Evolutionary conservation across 2,888 invertebrate genomes (phyloP).

Genomic region (Gandaritis pyraliata): DNA sequence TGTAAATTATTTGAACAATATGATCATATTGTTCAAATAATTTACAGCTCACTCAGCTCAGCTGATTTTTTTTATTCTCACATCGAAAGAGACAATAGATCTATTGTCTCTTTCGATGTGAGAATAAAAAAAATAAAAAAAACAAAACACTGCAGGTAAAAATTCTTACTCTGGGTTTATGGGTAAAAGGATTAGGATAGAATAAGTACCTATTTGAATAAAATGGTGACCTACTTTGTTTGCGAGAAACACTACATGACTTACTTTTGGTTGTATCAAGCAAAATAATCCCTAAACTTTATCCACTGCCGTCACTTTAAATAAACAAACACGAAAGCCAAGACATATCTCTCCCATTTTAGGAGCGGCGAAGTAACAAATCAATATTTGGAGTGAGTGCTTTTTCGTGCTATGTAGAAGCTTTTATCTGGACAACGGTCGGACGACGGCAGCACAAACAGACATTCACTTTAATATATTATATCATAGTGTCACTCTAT

Average conservation of each 20-base stretch:
- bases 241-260: too few species aligned
- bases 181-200: too few species aligned
- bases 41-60: too few species aligned
- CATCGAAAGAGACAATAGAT: too few species aligned
- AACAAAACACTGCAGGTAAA: too few species aligned
- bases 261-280: slow-evolving; percentile 35
- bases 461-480: slow-evolving; percentile 78
- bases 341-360: slow-evolving; percentile 75
- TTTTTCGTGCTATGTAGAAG: slow-evolving; percentile 84
- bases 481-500: slow-evolving; percentile 53
- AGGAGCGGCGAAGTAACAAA: slow-evolving; percentile 81
- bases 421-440: slow-evolving; percentile 84
- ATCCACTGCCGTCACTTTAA: slow-evolving; percentile 55
- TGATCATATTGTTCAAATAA: too few species aligned
- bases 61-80: too few species aligned
- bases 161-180: too few species aligned
- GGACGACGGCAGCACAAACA: slow-evolving; percentile 76
- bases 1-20: too few species aligned
- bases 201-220: background rate
- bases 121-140: too few species aligned
- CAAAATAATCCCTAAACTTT: slow-evolving; percentile 35
- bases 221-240: background rate
- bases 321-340: slow-evolving; percentile 64
- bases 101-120: too few species aligned
- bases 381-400: slow-evolving; percentile 84